These are phyloP conservation scores for Drosophila setosimentum DNA, from an alignment of 2,888 invertebrate species.

Conservation along the genomic window DNA sequence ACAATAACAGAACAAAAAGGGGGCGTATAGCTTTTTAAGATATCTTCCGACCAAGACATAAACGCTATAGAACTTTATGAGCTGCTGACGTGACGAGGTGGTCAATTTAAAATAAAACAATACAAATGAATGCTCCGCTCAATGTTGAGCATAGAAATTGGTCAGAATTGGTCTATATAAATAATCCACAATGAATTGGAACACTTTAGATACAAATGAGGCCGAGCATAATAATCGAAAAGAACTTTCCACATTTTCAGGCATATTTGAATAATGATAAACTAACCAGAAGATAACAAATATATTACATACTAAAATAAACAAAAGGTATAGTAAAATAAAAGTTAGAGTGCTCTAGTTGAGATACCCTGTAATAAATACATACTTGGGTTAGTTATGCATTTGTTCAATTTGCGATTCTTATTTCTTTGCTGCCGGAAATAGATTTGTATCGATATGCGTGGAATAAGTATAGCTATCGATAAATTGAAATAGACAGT, in stretches of 20 bases:
- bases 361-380: not conserved
- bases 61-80: constrained; percentile 39
- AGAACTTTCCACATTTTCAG: not conserved
- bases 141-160: not conserved
- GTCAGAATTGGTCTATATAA: not conserved
- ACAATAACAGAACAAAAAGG: not conserved
- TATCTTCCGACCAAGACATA: constrained; percentile 29
- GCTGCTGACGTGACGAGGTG: constrained; percentile 32
- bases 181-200: not conserved
- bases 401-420: not conserved
- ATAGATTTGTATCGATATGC: not conserved
- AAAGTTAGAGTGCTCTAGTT: not conserved
- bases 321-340: not conserved
- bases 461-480: not conserved
- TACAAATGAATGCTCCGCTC: constrained; percentile 9
- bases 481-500: not conserved
- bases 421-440: not conserved
- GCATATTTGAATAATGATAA: not conserved
- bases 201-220: not conserved
- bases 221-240: not conserved
- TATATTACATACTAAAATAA: not conserved
- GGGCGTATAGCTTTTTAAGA: constrained; percentile 7
- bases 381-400: not conserved
- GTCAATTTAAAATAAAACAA: constrained; percentile 9
- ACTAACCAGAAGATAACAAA: not conserved